phyloP scores from a whole-genome alignment of 1,140 invertebrate genomes.

The Eufriesea mexicana region DNA sequence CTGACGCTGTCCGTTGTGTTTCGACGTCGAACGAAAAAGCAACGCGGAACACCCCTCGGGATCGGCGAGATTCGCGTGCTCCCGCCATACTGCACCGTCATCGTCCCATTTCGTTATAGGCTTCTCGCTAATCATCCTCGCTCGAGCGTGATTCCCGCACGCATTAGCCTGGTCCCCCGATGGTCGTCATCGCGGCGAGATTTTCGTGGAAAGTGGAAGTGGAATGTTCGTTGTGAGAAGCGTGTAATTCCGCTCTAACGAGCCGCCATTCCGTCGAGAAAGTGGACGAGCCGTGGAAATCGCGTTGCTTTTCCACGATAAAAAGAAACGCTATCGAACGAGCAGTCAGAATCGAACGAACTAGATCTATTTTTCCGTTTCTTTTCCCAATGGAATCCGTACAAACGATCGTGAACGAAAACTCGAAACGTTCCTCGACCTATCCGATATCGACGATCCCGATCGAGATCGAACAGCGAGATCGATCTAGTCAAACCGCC shows the following conservation, averaged over 20 bases:
- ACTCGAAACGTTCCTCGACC: background rate
- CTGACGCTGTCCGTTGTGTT: conserved; percentile 11
- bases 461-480: background rate
- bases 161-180: background rate
- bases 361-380: no score
- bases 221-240: background rate
- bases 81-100: conserved; percentile 6
- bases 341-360: no score
- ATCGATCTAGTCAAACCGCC: background rate
- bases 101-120: conserved; percentile 46
- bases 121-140: background rate
- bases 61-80: background rate
- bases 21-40: background rate
- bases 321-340: no score
- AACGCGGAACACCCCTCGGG: conserved; percentile 33
- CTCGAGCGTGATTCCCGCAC: background rate
- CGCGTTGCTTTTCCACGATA: no score
- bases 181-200: background rate
- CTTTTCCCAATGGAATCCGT: background rate
- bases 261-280: background rate
- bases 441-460: background rate
- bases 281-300: background rate
- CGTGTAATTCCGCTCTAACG: background rate
- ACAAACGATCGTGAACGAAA: background rate
- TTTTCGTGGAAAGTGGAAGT: conserved; percentile 14